phyloP scores from a whole-genome alignment of 2,888 invertebrate genomes.

The Dione vanillae region DNA sequence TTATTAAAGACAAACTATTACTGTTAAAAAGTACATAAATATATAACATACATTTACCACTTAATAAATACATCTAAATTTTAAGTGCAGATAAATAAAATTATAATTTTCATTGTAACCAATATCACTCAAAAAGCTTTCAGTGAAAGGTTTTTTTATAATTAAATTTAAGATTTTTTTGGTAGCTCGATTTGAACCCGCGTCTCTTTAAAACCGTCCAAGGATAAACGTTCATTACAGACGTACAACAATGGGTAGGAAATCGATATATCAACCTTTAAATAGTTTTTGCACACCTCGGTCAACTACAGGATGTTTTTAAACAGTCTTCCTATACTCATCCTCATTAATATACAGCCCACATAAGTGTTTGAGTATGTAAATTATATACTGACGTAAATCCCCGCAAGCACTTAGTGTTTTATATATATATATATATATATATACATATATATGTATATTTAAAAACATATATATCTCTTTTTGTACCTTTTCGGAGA shows the following conservation, averaged over 20 bases:
- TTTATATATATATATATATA: not conserved
- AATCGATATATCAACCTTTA: not conserved
- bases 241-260: not conserved
- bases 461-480: not conserved
- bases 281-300: not conserved
- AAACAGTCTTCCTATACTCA: conserved; percentile 5
- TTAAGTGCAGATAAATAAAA: no score
- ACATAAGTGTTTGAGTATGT: conserved; percentile 23
- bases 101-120: no score
- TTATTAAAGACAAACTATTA: no score
- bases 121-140: no score
- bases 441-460: not conserved
- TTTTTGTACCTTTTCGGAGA: no score
- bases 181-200: no score
- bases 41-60: no score
- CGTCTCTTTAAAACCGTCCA: no score
- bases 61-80: no score
- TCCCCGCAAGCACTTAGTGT: conserved; percentile 4
- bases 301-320: conserved; percentile 1
- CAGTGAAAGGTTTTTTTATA: no score
- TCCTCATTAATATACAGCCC: conserved; percentile 23
- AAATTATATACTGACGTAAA: conserved; percentile 25
- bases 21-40: no score
- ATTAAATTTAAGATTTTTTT: no score
- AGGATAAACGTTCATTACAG: not conserved